Evolutionary conservation across 2,797 vertebrate species (phyloP), one percentile per base, ranked within the genome.

Genomic region (Parambassis ranga): DNA sequence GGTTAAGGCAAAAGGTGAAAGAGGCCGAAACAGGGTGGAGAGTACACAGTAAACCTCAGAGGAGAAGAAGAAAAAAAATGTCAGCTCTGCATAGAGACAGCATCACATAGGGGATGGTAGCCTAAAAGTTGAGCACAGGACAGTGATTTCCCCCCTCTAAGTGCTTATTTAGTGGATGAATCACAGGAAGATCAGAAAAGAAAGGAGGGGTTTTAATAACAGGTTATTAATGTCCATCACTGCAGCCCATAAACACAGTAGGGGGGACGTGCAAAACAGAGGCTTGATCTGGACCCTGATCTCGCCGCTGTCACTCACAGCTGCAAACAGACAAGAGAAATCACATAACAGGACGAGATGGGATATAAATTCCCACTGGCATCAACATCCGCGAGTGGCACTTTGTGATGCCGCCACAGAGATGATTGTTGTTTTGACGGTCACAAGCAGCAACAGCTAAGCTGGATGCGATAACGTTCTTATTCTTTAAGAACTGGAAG

Each of bases 1-100:
- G 60, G 80, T 82, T 53, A 70, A 74, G 76, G 37, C 44, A 55
- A 71, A n/a, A 85, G 76, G 82, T 77, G 74, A 69, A 67, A 51
- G 58, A 64, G 68, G 28, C 38, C 13, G 44, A 19, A 1, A 23
- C 9, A 35, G 58, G 57, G 55, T 48, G 26, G 39, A 9, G 24
- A 28, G 68, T 20, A 20, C 5, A 2, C 22, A 38, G 27, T 71
- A 58, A 65, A 67, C 51, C 49, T 70, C 26, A 19, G 61, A 10
- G 10, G 42, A 27, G 41, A 57, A 38, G 32, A 19, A 77, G 55
- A 51, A 35, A 14, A 35, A 18, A 24, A 11, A 23, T 15, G n/a
- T 47, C 18, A 15, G 58, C 49, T 43, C 35, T n/a, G 50, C 38
- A 36, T 28, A 48, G 28, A 2, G 10, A 52, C 51, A 20, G 24